These are phyloP conservation scores for Euborellia annulipes DNA, from an alignment of 1,140 invertebrate genomes.

Conservation along the genomic window DNA sequence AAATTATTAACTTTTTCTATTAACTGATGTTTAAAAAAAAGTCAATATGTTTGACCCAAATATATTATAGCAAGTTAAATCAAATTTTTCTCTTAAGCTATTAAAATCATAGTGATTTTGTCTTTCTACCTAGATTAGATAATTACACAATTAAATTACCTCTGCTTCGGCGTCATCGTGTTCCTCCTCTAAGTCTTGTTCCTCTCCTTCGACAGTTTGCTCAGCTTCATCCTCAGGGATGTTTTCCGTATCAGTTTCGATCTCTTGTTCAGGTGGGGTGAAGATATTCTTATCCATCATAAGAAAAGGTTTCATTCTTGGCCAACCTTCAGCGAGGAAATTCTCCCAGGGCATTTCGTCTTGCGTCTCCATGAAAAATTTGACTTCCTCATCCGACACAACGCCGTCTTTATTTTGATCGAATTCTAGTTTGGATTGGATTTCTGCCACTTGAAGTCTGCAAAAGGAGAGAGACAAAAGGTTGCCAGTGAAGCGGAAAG, in stretches of 20 bases:
- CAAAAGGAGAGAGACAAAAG: too few species aligned
- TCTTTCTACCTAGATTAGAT: too few species aligned
- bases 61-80: too few species aligned
- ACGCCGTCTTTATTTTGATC: constrained; percentile 78
- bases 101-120: too few species aligned
- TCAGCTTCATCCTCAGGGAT: constrained; percentile 28
- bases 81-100: too few species aligned
- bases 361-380: constrained; percentile 58
- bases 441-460: constrained; percentile 56
- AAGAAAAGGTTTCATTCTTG: constrained; percentile 58
- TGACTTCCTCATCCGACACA: constrained; percentile 71
- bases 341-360: constrained; percentile 51
- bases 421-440: constrained; percentile 60
- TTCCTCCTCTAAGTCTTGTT: constrained; percentile 22
- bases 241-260: constrained; percentile 21
- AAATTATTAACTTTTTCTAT: too few species aligned
- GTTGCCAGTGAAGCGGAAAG: too few species aligned
- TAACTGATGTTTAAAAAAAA: too few species aligned
- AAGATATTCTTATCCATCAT: constrained; percentile 48
- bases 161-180: constrained; percentile 22
- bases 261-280: constrained; percentile 17
- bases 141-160: constrained; percentile 1
- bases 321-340: constrained; percentile 54
- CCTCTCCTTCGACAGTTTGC: constrained; percentile 21
- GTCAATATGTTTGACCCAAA: too few species aligned